Conservation (phyloP, 2,888 invertebrate species). For the Formica aserva region DNA sequence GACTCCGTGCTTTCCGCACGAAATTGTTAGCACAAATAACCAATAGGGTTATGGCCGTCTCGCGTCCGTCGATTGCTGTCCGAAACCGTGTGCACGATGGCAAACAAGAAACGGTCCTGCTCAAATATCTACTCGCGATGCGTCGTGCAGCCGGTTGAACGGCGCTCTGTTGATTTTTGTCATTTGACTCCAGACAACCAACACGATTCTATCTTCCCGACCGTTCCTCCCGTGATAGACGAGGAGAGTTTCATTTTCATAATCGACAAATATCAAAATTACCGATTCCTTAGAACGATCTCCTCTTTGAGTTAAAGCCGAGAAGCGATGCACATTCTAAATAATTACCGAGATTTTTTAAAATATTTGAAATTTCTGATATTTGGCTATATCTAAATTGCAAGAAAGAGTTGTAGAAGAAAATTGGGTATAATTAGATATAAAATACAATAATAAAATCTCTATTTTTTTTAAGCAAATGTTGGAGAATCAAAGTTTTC, state of each 20-base stretch:
- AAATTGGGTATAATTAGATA: neutral
- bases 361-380: neutral
- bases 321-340: neutral
- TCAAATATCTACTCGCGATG: constrained; percentile 77
- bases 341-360: neutral
- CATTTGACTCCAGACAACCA: constrained; percentile 73
- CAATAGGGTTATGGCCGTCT: constrained; percentile 52
- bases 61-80: constrained; percentile 57
- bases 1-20: constrained; percentile 59
- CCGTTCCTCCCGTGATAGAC: constrained; percentile 46
- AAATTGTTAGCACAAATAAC: constrained; percentile 75
- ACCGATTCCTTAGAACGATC: neutral
- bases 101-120: constrained; percentile 77
- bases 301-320: neutral
- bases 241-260: constrained; percentile 35
- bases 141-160: constrained; percentile 64
- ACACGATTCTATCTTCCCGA: constrained; percentile 44
- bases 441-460: neutral
- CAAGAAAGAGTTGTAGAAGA: neutral
- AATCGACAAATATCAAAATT: constrained; percentile 44
- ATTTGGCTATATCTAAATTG: neutral
- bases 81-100: constrained; percentile 68
- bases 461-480: constrained; percentile 4
- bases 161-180: constrained; percentile 80
- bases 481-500: neutral